Evolutionary conservation across 2,888 invertebrate species (phyloP).

Genomic region (Xanthia icteritia): DNA sequence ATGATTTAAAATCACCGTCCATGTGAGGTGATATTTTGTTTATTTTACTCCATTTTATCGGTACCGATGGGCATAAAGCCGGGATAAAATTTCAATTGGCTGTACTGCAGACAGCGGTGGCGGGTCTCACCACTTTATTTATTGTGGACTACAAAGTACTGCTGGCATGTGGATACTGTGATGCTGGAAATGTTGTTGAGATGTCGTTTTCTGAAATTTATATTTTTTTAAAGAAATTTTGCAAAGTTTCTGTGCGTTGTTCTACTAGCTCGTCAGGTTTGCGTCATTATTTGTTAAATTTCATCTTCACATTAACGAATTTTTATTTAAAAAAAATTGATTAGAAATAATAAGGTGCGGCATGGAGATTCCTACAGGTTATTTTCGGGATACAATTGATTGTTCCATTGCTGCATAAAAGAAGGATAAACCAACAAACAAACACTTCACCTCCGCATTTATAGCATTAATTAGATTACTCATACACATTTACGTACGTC

Average conservation of each 20-base stretch:
- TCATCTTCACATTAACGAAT: not conserved
- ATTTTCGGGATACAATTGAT: too few relatives aligned
- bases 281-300: not conserved
- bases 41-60: constrained; percentile 87
- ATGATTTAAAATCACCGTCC: constrained; percentile 80
- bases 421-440: too few relatives aligned
- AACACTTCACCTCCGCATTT: too few relatives aligned
- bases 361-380: not conserved
- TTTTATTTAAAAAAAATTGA: not conserved
- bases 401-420: too few relatives aligned
- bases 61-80: constrained; percentile 84
- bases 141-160: constrained; percentile 84
- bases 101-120: constrained; percentile 84
- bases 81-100: constrained; percentile 90
- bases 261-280: not conserved
- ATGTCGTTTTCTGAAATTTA: not conserved
- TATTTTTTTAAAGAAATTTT: too few relatives aligned
- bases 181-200: constrained; percentile 68
- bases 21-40: constrained; percentile 78
- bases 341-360: not conserved
- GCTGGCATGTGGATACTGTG: constrained; percentile 64
- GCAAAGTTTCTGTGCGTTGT: not conserved
- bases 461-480: too few relatives aligned
- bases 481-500: too few relatives aligned
- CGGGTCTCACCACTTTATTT: constrained; percentile 87